Conservation (phyloP, 2,888 invertebrate genomes). For the Cephus pygmeus region DNA sequence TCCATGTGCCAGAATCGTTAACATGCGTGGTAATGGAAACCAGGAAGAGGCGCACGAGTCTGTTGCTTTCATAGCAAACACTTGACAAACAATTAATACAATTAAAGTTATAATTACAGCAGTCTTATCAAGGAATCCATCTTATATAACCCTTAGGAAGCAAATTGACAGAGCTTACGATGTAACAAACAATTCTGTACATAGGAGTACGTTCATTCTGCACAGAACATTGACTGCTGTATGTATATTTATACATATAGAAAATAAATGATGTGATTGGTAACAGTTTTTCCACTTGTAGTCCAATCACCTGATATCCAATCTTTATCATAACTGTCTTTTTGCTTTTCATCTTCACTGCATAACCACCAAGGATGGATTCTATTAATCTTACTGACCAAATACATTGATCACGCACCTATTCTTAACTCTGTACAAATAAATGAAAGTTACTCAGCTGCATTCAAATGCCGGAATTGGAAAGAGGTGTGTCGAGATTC, state of each 20-base stretch:
- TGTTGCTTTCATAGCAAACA: not conserved
- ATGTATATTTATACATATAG: conserved; percentile 54
- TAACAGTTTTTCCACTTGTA: not conserved
- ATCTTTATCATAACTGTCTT: not conserved
- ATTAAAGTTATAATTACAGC: not conserved
- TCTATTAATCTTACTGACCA: not conserved
- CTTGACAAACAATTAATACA: not conserved
- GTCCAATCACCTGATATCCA: not conserved
- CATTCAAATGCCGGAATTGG: not conserved
- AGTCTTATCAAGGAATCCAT: conserved; percentile 24
- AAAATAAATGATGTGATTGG: conserved; percentile 38
- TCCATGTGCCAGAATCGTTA: not conserved
- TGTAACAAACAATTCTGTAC: conserved; percentile 11
- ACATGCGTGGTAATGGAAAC: not conserved
- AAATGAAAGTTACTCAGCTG: not conserved
- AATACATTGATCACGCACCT: not conserved
- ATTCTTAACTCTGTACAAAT: not conserved
- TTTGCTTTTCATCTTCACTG: not conserved
- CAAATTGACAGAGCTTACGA: not conserved
- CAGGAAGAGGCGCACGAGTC: not conserved
- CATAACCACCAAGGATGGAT: not conserved
- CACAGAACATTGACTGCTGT: conserved; percentile 43
- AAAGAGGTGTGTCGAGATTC: not conserved
- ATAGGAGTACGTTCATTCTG: conserved; percentile 28
- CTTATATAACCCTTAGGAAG: conserved; percentile 19